A percentile compares a stretch with the other conserved stretches of the same genome.
Evolutionary conservation across 2,888 invertebrate species (phyloP).

Genomic region (Andrena bucephala): DNA sequence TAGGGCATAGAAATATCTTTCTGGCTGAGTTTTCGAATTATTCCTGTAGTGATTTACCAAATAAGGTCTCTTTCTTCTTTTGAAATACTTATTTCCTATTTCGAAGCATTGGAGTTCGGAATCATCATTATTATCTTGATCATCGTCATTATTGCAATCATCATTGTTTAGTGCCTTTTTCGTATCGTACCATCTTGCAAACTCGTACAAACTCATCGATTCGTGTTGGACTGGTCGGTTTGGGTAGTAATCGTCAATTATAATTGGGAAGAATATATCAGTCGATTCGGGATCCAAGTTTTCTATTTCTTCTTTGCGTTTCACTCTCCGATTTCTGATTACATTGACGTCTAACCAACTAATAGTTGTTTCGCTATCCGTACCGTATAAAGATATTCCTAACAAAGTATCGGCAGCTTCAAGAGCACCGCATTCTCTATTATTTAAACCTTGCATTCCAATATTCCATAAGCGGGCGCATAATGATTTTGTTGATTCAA

Average conservation of each 20-base stretch:
- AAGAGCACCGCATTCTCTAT: background rate
- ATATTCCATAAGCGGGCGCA: no score
- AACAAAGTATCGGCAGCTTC: background rate
- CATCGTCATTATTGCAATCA: no score
- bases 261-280: no score
- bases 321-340: background rate
- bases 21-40: background rate
- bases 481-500: no score
- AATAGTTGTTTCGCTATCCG: background rate
- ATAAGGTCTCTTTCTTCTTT: background rate
- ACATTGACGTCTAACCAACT: background rate
- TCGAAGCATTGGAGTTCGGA: background rate
- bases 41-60: background rate
- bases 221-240: no score
- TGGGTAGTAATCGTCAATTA: no score
- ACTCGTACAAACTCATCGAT: no score
- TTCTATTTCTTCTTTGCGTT: background rate
- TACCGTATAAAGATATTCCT: background rate
- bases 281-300: no score
- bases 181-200: no score
- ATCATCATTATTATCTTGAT: no score
- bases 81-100: background rate
- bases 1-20: background rate
- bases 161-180: no score
- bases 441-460: no score